These are phyloP conservation scores for Aricia agestis DNA, from an alignment of 1,140 invertebrate species.

Conservation along the genomic window DNA sequence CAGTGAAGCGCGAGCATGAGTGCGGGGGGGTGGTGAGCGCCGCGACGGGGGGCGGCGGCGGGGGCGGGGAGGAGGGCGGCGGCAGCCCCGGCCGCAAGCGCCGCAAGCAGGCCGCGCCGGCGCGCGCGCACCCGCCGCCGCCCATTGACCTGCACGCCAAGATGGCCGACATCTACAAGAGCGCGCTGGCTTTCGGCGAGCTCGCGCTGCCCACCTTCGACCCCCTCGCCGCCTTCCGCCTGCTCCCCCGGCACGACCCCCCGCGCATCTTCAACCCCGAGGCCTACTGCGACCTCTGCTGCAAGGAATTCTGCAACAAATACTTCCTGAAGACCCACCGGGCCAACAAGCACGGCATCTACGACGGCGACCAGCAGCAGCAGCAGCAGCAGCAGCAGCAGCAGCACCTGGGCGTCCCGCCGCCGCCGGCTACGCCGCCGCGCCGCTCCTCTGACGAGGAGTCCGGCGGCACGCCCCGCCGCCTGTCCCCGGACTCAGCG, in stretches of 20 bases:
- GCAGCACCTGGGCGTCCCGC: constrained; percentile 69
- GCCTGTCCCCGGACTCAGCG: constrained; percentile 79
- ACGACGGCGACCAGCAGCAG: constrained; percentile 66
- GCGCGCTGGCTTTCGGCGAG: constrained; percentile 71
- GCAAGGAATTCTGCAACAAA: constrained; percentile 99
- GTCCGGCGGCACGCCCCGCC: constrained; percentile 77
- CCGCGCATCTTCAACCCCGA: constrained; percentile 94
- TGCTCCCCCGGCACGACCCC: constrained; percentile 79
- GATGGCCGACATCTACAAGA: constrained; percentile 75
- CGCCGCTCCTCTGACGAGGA: constrained; percentile 69
- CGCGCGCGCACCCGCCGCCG: constrained; percentile 50
- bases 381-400: constrained; percentile 37
- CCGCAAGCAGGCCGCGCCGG: constrained; percentile 69
- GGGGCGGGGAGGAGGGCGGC: constrained; percentile 52
- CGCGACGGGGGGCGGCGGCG: constrained; percentile 45
- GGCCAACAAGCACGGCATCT: constrained; percentile 95
- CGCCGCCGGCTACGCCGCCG: constrained; percentile 62
- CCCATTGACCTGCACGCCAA: constrained; percentile 70
- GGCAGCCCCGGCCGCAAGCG: constrained; percentile 63
- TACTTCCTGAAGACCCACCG: constrained; percentile 99
- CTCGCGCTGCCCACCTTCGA: constrained; percentile 67
- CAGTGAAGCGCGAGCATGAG: constrained; percentile 70
- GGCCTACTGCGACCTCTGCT: constrained; percentile 97
- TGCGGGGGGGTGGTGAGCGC: constrained; percentile 46
- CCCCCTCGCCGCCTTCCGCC: constrained; percentile 73